A percentile compares a stretch with the other conserved stretches of the same genome.
Conservation (phyloP, 2,797 vertebrate species). For the Tapirus indicus region DNA sequence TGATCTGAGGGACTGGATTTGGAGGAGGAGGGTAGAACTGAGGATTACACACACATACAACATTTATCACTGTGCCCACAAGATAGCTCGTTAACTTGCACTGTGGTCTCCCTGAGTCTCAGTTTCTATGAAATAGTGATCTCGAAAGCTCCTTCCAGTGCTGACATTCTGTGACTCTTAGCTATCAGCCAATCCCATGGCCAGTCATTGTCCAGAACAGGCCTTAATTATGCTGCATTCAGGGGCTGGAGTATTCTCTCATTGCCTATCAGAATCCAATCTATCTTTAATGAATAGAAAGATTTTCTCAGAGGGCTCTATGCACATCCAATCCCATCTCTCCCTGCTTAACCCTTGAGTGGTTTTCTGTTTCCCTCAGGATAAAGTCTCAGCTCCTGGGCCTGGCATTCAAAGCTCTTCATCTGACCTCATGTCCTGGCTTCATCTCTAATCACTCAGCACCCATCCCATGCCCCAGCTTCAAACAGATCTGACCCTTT, state of each 20-base stretch:
- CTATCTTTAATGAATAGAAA: constrained; percentile 7
- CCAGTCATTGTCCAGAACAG: not conserved
- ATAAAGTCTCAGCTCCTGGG: constrained; percentile 6
- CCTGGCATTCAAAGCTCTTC: constrained; percentile 19
- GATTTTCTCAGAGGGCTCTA: not conserved
- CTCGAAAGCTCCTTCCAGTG: not conserved
- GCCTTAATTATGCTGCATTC: not conserved
- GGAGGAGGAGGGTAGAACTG: not conserved
- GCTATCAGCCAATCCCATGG: not conserved
- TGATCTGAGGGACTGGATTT: not conserved
- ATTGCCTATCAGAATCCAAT: not conserved
- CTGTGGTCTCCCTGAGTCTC: not conserved
- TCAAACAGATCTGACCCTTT: not conserved
- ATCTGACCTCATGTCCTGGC: not conserved
- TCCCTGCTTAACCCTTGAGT: not conserved
- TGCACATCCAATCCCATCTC: not conserved
- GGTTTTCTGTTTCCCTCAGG: constrained; percentile 23
- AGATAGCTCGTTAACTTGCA: not conserved
- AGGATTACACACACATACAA: not conserved
- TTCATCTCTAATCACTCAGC: not conserved
- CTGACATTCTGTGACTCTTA: not conserved
- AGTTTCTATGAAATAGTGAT: constrained; percentile 11
- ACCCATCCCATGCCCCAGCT: not conserved
- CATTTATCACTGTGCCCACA: not conserved
- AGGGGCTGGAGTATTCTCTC: not conserved